Evolutionary conservation across 2,888 invertebrate genomes (phyloP).

Genomic region (Ellobium chinense): DNA sequence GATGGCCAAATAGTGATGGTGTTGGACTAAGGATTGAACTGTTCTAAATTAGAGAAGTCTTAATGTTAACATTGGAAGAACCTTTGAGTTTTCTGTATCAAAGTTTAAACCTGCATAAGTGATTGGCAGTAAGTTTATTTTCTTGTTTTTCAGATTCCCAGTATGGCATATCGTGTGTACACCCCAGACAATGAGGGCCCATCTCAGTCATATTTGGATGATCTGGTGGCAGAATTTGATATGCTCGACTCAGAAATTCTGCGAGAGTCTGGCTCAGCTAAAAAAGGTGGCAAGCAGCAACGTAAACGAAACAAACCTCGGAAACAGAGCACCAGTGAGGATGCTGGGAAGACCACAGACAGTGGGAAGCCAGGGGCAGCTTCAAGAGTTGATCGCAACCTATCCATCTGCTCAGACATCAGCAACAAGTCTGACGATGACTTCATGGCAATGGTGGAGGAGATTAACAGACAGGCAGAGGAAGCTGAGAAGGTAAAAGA

Average conservation of each 20-base stretch:
- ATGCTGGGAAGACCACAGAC: not conserved
- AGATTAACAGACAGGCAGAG: conserved; percentile 33
- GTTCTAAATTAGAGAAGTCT: too few species aligned
- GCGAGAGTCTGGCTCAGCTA: not conserved
- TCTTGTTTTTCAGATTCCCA: conserved; percentile 68
- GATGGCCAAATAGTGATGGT: too few species aligned
- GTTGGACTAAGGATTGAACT: too few species aligned
- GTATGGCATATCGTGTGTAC: conserved; percentile 71
- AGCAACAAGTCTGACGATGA: conserved; percentile 63
- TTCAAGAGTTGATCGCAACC: not conserved
- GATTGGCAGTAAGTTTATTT: too few species aligned
- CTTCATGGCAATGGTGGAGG: conserved; percentile 38
- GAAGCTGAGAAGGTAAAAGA: conserved; percentile 37
- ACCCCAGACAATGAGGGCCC: conserved; percentile 74
- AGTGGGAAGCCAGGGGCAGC: not conserved
- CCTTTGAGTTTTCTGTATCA: too few species aligned
- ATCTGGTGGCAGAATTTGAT: conserved; percentile 55
- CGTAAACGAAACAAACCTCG: not conserved
- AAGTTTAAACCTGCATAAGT: too few species aligned
- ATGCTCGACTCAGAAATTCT: not conserved
- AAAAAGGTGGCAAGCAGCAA: conserved; percentile 50
- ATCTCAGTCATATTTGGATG: conserved; percentile 61
- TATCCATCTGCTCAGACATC: conserved; percentile 66
- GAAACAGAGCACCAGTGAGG: conserved; percentile 59
- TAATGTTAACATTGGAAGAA: too few species aligned